phyloP scores from a whole-genome alignment of 2,888 invertebrate species.

The Koerneria pararmatus region DNA sequence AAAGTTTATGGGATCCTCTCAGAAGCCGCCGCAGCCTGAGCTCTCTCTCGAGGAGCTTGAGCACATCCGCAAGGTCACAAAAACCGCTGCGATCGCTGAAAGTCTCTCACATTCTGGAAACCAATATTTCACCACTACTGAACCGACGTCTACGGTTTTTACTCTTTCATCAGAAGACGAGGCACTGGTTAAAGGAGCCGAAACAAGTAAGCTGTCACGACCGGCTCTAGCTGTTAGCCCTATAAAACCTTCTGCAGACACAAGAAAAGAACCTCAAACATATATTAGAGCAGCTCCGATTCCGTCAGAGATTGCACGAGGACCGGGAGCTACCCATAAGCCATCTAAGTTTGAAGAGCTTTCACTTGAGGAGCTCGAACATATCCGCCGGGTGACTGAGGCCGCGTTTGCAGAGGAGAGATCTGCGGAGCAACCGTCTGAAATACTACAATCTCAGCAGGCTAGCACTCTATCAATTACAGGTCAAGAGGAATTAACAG shows the following conservation, averaged over 20 bases:
- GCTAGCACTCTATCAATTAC: no score
- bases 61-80: constrained; percentile 29
- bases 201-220: background rate
- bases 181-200: background rate
- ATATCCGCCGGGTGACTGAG: constrained; percentile 24
- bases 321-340: background rate
- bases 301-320: no score
- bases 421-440: background rate
- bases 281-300: no score
- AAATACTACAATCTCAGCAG: no score
- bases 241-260: no score
- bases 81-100: constrained; percentile 23
- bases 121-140: background rate
- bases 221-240: no score
- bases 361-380: constrained; percentile 33
- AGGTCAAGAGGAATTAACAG: background rate
- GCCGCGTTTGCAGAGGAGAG: constrained; percentile 17
- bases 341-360: constrained; percentile 10
- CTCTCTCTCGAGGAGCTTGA: constrained; percentile 30
- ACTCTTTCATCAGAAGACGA: background rate
- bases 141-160: background rate
- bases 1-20: background rate
- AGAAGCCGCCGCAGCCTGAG: constrained; percentile 4
- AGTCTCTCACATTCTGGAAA: background rate
- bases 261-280: no score